Conservation (phyloP, 1,140 invertebrate species). For the Diuraphis noxia region DNA sequence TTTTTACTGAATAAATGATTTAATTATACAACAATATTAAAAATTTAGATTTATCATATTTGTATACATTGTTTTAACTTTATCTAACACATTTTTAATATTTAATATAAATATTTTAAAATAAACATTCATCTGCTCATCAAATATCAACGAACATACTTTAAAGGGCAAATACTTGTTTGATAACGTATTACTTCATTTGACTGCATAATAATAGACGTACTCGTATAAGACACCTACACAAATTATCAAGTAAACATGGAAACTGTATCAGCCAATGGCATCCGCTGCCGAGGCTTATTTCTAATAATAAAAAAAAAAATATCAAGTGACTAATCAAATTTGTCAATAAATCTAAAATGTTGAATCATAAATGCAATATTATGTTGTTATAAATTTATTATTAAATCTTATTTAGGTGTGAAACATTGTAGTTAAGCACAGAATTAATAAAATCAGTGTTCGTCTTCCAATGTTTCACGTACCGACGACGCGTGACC, state of each 20-base stretch:
- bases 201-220: neutral
- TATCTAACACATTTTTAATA: neutral
- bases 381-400: neutral
- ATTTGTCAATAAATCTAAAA: neutral
- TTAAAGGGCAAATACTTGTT: no score
- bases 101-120: no score
- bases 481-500: neutral
- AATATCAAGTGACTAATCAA: neutral
- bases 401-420: neutral
- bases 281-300: no score
- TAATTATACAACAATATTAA: neutral
- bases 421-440: no score
- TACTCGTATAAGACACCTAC: no score
- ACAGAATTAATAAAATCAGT: neutral
- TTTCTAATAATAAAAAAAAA: no score
- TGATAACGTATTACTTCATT: neutral
- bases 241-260: neutral
- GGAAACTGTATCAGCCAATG: no score
- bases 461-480: neutral
- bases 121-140: no score
- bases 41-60: neutral
- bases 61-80: neutral
- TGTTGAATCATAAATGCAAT: fast-evolving
- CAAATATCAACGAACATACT: no score
- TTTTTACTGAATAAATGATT: neutral